Conservation (phyloP, 2,113 vertebrate genomes). For the Psilopsiagon aurifrons region DNA sequence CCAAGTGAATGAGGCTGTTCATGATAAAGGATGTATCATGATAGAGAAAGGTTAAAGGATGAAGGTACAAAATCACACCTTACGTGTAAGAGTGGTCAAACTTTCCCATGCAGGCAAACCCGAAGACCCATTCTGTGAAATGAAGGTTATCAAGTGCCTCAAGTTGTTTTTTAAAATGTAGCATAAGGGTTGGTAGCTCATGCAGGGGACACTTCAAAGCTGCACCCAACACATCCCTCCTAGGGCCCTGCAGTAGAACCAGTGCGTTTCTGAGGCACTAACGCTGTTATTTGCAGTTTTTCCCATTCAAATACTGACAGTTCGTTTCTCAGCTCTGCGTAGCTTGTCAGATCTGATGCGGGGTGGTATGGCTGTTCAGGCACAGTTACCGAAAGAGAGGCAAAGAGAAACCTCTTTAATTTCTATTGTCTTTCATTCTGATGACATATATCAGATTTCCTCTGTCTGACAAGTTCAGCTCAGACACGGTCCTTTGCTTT, state of each 20-base stretch:
- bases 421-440: slow-evolving; percentile 51
- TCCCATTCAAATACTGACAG: slow-evolving; percentile 18
- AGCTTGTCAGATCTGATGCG: slow-evolving; percentile 37
- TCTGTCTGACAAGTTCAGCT: slow-evolving; percentile 55
- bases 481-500: not conserved
- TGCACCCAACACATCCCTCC: not conserved
- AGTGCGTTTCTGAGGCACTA: not conserved
- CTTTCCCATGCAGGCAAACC: not conserved
- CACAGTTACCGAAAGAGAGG: slow-evolving; percentile 24
- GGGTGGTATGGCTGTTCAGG: slow-evolving; percentile 12
- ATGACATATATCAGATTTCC: slow-evolving; percentile 62
- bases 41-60: not conserved
- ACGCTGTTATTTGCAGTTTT: not conserved
- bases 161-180: not conserved
- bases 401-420: slow-evolving; percentile 46
- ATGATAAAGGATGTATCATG: not conserved
- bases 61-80: not conserved
- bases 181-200: not conserved
- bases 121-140: not conserved
- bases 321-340: slow-evolving; percentile 31
- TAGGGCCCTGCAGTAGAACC: not conserved
- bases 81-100: not conserved
- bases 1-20: not conserved
- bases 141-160: not conserved
- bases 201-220: not conserved